These are phyloP conservation scores for Ostrea denselamellosa DNA, from an alignment of 1,140 invertebrate species.

Conservation along the genomic window DNA sequence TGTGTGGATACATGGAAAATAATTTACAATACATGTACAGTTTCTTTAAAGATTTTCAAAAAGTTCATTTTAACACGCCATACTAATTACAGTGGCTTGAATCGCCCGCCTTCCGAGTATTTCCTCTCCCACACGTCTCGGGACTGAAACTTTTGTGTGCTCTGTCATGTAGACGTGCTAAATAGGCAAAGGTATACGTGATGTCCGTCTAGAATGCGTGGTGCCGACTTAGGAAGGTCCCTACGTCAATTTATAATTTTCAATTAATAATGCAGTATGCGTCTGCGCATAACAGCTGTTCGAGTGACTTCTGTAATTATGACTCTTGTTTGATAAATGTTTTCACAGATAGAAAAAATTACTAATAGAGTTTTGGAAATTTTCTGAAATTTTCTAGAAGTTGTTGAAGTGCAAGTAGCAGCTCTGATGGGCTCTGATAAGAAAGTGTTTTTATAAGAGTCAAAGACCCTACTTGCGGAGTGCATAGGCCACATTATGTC, in stretches of 20 bases:
- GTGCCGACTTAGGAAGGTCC: neutral
- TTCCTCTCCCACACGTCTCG: neutral
- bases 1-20: no score
- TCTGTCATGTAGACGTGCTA: neutral
- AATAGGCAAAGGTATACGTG: neutral
- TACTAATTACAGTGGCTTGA: neutral
- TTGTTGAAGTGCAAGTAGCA: neutral
- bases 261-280: no score
- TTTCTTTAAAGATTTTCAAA: no score
- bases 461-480: neutral
- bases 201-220: neutral
- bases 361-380: neutral
- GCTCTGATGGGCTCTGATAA: neutral
- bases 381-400: neutral
- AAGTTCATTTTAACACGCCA: no score
- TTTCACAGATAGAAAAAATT: neutral
- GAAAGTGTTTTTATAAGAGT: neutral
- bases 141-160: neutral
- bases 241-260: neutral
- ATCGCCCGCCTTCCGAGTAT: neutral
- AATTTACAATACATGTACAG: no score
- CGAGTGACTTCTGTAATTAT: no score
- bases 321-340: neutral
- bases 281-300: no score
- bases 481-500: neutral